Percentiles rank a stretch among this genome's conserved stretches.
These are phyloP conservation scores for Chaetorhynchus papuensis DNA, from an alignment of 2,113 vertebrate species.

Conservation along the genomic window DNA sequence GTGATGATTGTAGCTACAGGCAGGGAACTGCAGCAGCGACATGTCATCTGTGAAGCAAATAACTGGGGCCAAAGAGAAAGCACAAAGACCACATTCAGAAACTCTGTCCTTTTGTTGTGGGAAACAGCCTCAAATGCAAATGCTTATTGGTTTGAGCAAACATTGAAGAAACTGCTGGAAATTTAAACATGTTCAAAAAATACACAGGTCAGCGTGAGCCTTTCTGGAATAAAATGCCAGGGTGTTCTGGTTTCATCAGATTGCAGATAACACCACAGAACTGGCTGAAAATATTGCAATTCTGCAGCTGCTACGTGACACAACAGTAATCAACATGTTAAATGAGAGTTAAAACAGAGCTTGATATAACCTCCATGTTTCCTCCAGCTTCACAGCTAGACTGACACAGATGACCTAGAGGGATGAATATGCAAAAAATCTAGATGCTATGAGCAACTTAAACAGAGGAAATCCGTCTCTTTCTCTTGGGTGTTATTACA, in stretches of 20 bases:
- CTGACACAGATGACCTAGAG: not conserved
- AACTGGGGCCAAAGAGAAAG: not conserved
- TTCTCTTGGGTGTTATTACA: not conserved
- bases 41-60: not conserved
- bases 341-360: not conserved
- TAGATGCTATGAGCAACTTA: not conserved
- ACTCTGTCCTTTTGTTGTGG: not conserved
- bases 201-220: not conserved
- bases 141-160: not conserved
- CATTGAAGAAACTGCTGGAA: not conserved
- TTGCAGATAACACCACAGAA: not conserved
- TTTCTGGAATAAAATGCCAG: not conserved
- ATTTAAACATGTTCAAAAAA: not conserved
- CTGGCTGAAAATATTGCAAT: not conserved
- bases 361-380: not conserved
- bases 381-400: not conserved
- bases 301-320: not conserved
- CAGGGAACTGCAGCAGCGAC: not conserved
- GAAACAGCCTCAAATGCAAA: not conserved
- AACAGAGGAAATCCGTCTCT: not conserved
- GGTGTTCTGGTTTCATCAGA: not conserved
- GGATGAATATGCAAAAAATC: not conserved
- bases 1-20: not conserved
- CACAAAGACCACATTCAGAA: not conserved
- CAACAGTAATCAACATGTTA: not conserved